phyloP scores from a whole-genome alignment of 2,888 invertebrate genomes.

The Tenthredo scrophulariae region DNA sequence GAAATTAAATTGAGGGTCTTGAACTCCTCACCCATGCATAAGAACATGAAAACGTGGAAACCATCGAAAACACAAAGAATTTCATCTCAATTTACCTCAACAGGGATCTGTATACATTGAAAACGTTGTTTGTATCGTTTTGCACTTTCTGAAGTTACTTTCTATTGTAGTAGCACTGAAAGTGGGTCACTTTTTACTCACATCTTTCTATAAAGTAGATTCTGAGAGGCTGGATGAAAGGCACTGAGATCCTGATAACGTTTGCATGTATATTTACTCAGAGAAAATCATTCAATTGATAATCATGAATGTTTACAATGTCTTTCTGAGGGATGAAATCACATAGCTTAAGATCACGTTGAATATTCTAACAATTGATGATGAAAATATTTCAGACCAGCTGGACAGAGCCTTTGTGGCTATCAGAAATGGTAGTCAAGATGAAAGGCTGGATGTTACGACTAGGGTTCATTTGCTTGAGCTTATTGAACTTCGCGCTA shows the following conservation, averaged over 20 bases:
- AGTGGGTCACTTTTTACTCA: slow-evolving; percentile 27
- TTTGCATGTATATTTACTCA: background rate
- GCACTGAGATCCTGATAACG: background rate
- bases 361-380: background rate
- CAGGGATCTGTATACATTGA: background rate
- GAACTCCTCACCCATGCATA: background rate
- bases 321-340: background rate
- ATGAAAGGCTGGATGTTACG: slow-evolving; percentile 91
- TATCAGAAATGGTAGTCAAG: slow-evolving; percentile 93
- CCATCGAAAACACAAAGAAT: background rate
- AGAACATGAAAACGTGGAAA: background rate
- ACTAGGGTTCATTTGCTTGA: slow-evolving; percentile 94
- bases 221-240: background rate
- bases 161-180: slow-evolving; percentile 1
- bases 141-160: slow-evolving; percentile 50
- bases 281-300: background rate
- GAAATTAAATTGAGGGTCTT: background rate
- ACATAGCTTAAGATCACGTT: background rate
- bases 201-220: background rate
- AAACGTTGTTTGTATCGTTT: background rate
- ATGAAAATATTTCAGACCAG: slow-evolving; percentile 81
- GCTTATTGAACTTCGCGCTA: slow-evolving; percentile 94
- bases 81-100: background rate
- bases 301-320: background rate
- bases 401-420: slow-evolving; percentile 90